These are phyloP conservation scores for Istiophorus platypterus DNA, from an alignment of 2,113 vertebrate genomes.

Conservation along the genomic window DNA sequence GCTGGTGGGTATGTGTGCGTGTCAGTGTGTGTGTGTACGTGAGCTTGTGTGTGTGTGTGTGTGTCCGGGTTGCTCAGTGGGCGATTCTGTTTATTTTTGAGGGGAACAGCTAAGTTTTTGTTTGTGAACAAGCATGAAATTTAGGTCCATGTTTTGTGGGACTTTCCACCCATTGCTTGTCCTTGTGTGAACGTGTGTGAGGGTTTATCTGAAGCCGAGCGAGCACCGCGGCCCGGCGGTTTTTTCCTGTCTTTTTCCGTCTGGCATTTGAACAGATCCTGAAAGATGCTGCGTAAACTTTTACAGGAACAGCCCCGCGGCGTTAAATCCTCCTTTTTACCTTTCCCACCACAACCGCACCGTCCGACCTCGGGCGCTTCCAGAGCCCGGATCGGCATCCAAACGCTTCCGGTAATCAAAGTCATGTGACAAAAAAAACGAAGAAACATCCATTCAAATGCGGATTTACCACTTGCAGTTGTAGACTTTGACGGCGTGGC, in stretches of 20 bases:
- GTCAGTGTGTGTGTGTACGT: neutral
- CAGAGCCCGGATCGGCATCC: too few species aligned
- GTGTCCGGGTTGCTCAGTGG: neutral
- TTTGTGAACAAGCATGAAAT: neutral
- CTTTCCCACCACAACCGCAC: too few species aligned
- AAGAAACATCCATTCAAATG: too few species aligned
- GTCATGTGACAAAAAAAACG: too few species aligned
- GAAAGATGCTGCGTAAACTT: too few species aligned
- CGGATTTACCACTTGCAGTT: too few species aligned
- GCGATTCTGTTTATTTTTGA: slow-evolving; percentile 11
- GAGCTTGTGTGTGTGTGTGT: neutral
- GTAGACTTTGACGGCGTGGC: too few species aligned
- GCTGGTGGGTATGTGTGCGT: slow-evolving; percentile 39
- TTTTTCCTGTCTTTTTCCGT: too few species aligned
- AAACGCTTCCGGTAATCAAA: neutral
- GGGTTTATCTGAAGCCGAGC: neutral
- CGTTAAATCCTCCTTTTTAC: neutral
- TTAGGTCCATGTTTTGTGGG: neutral
- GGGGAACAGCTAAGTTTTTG: neutral
- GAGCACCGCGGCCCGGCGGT: neutral
- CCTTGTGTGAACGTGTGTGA: neutral
- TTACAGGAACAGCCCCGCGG: neutral
- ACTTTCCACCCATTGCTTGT: neutral
- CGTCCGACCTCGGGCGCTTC: too few species aligned
- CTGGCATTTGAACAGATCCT: neutral